Evolutionary conservation across 2,888 invertebrate species (phyloP).

Genomic region (Ypsolopha sequella): DNA sequence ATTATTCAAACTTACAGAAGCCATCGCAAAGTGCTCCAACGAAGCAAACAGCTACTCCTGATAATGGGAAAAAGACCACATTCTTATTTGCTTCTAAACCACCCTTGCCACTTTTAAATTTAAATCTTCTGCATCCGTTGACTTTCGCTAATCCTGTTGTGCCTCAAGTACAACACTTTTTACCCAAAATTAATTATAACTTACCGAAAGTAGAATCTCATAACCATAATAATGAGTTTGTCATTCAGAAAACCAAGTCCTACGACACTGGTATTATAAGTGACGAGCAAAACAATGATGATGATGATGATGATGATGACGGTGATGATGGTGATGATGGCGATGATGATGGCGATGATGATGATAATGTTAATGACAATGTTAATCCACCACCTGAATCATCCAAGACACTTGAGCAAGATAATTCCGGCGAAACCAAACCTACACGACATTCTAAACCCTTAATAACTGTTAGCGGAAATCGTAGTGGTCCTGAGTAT

Average conservation of each 20-base stretch:
- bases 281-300: conserved; percentile 26
- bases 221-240: conserved; percentile 37
- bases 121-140: conserved; percentile 52
- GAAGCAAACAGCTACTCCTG: conserved; percentile 27
- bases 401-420: background rate
- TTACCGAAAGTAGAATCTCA: conserved; percentile 30
- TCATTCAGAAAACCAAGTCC: conserved; percentile 35
- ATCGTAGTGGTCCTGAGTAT: conserved; percentile 39
- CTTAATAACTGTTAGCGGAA: conserved; percentile 23
- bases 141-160: conserved; percentile 58
- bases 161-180: conserved; percentile 59
- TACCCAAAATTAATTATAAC: conserved; percentile 52
- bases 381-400: conserved; percentile 11
- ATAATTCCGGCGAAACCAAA: conserved; percentile 21
- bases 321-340: conserved; percentile 20
- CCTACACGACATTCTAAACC: background rate
- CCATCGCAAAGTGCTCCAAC: conserved; percentile 15
- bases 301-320: conserved; percentile 32
- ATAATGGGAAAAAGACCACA: conserved; percentile 45
- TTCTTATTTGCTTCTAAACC: conserved; percentile 45
- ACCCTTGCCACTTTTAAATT: conserved; percentile 42
- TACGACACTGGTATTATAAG: conserved; percentile 30
- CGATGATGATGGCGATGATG: conserved; percentile 19
- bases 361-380: conserved; percentile 22
- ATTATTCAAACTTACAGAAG: background rate